A percentile compares a stretch with the other conserved stretches of the same genome.
Conservation (phyloP, 2,888 invertebrate genomes). For the Drosophila flavopinicola region DNA sequence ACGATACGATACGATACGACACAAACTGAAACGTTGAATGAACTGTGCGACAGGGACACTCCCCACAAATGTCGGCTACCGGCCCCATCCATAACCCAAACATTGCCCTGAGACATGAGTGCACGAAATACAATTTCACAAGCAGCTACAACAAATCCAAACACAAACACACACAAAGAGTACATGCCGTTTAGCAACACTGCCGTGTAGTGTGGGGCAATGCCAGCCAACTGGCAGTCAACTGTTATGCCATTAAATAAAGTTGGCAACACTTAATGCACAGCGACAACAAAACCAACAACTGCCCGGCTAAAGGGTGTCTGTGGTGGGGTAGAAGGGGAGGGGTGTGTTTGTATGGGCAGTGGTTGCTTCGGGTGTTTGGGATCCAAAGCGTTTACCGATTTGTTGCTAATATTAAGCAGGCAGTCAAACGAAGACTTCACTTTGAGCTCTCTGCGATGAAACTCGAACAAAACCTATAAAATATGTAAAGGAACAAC, state of each 20-base stretch:
- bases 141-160: slow-evolving; percentile 48
- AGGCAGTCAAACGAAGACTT: slow-evolving; percentile 48
- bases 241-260: slow-evolving; percentile 82
- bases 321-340: neutral
- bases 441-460: slow-evolving; percentile 25
- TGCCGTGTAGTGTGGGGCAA: slow-evolving; percentile 42
- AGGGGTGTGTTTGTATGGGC: neutral
- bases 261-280: slow-evolving; percentile 83
- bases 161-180: slow-evolving; percentile 26
- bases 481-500: slow-evolving; percentile 55
- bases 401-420: slow-evolving; percentile 76
- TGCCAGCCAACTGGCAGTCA: slow-evolving; percentile 75
- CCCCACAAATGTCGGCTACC: slow-evolving; percentile 47
- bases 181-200: slow-evolving; percentile 63
- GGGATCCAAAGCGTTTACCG: slow-evolving; percentile 63
- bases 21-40: slow-evolving; percentile 55
- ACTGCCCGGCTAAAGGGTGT: slow-evolving; percentile 24
- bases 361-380: slow-evolving; percentile 28
- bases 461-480: slow-evolving; percentile 50
- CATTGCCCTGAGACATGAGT: slow-evolving; percentile 37
- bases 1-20: slow-evolving; percentile 35
- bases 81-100: slow-evolving; percentile 24
- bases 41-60: slow-evolving; percentile 51
- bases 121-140: slow-evolving; percentile 69
- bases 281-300: slow-evolving; percentile 70